Evolutionary conservation across 2,113 vertebrate species (phyloP), one percentile per base, ranked within the genome.

Genomic region (Channa argus): DNA sequence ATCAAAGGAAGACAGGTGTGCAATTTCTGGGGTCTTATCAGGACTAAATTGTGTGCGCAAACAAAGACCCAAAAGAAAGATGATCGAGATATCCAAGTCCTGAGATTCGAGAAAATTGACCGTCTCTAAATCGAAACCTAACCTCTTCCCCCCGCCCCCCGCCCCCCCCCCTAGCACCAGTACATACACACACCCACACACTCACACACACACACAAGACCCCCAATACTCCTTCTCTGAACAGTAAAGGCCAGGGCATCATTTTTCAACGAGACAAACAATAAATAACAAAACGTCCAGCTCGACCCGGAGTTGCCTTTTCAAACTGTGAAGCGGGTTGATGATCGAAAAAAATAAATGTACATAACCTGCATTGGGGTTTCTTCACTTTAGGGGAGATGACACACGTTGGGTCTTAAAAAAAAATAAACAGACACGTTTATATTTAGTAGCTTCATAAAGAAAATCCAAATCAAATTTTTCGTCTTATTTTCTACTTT

Each of bases 41-140:
- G 24, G 24, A 41, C 4, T 4, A 41, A 41, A 7, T 4, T 41
- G 39, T 41, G 4, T 7, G 39, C 10, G 5, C 15, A 14, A 8
- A 36, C 4, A 14, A 2, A 34, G 10, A 41, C 63, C 41, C 50
- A 44, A 34, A 38, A 36, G 5, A 67, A 50, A 68, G 65, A 77
- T 77, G 74, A 90, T 87, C 65, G 79, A 75, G 86, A 85, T 82
- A 79, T 82, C 81, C 52, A 77, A 74, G 46, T 53, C 81, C 82
- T 88, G 86, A 89, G 85, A 85, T 88, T 83, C 72, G 11, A 75
- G 80, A 87, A 88, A 87, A 91, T 82, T 82, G 88, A 83, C 80
- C 68, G 77, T 87, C 74, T 86, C 73, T 62, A 71, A 80, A 89
- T 85, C 72, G 66, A 79, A 79, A 70, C 64, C 77, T 54, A 45